A percentile compares a stretch with the other conserved stretches of the same genome.
These are phyloP conservation scores for Pseudorhiza aurosa DNA, from an alignment of 30 jellyfish, hydroid and myxozoan genomes.

Conservation along the genomic window DNA sequence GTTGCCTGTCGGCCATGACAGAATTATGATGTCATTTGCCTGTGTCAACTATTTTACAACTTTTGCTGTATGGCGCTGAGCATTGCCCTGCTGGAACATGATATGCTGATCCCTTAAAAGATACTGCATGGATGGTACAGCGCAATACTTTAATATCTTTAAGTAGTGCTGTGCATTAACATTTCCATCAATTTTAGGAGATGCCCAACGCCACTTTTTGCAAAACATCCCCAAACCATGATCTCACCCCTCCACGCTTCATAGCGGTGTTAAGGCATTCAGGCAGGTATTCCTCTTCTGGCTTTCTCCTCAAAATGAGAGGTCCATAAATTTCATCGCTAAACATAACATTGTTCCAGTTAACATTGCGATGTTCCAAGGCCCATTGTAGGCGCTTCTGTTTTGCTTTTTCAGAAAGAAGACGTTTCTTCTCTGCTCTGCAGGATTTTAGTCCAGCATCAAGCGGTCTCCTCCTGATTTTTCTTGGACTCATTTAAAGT, in stretches of 20 bases:
- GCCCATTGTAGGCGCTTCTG: conserved; percentile 10
- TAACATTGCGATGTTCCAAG: background rate
- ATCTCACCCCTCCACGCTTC: conserved; percentile 27
- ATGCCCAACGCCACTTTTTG: conserved; percentile 15
- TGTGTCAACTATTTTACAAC: background rate
- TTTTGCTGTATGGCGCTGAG: conserved; percentile 28
- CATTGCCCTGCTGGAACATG: conserved; percentile 21
- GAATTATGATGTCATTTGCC: background rate
- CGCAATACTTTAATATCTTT: background rate
- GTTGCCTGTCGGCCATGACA: conserved; percentile 21
- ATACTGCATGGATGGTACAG: background rate
- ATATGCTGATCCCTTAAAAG: background rate
- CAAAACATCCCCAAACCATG: conserved; percentile 36
- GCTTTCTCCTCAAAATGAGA: background rate
- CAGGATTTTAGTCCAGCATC: background rate
- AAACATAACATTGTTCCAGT: background rate
- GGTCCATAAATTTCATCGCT: background rate
- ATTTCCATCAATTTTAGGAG: conserved; percentile 15
- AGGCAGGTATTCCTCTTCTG: background rate
- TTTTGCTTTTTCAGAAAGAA: background rate
- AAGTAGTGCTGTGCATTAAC: conserved; percentile 20
- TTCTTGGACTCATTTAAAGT: conserved; percentile 1
- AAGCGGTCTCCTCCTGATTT: background rate
- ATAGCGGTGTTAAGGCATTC: background rate
- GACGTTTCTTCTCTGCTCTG: background rate